Percentiles rank a stretch among this genome's conserved stretches.
Conservation (phyloP, 2,113 vertebrate species). For the Okapia johnstoni region DNA sequence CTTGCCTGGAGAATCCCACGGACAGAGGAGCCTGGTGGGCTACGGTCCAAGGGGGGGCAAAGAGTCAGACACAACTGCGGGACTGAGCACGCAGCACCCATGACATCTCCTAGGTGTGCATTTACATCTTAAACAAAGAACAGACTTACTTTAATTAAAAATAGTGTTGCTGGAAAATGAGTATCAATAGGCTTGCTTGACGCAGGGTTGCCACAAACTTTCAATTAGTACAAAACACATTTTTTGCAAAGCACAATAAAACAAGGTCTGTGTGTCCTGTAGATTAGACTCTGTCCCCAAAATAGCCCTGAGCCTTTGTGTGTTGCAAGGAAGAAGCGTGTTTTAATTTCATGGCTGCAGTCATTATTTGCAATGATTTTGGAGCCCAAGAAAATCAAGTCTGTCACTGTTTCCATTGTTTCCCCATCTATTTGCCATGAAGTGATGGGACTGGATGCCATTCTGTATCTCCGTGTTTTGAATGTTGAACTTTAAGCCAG, state of each 20-base stretch:
- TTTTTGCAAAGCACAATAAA: neutral
- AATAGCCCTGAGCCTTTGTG: neutral
- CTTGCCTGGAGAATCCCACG: neutral
- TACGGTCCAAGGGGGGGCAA: rapidly evolving
- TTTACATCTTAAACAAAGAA: neutral
- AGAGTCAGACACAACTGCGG: neutral
- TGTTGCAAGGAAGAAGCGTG: neutral
- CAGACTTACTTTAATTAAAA: neutral
- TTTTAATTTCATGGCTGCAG: neutral
- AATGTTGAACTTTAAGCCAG: neutral
- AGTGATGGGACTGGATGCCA: neutral
- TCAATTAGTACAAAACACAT: neutral
- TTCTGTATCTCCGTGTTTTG: neutral
- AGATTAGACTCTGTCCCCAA: neutral
- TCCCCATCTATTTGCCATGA: neutral
- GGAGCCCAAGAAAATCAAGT: neutral
- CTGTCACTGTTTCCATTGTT: neutral
- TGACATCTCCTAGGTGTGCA: rapidly evolving
- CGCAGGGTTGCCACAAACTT: neutral
- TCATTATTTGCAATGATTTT: neutral
- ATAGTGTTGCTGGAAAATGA: neutral
- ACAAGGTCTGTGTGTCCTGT: too few relatives aligned
- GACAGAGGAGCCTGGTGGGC: neutral
- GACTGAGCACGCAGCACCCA: neutral
- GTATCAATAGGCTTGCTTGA: neutral